A percentile compares a stretch with the other conserved stretches of the same genome.
Evolutionary conservation across 1,140 invertebrate genomes (phyloP).

Genomic region (Drosophila simulans): DNA sequence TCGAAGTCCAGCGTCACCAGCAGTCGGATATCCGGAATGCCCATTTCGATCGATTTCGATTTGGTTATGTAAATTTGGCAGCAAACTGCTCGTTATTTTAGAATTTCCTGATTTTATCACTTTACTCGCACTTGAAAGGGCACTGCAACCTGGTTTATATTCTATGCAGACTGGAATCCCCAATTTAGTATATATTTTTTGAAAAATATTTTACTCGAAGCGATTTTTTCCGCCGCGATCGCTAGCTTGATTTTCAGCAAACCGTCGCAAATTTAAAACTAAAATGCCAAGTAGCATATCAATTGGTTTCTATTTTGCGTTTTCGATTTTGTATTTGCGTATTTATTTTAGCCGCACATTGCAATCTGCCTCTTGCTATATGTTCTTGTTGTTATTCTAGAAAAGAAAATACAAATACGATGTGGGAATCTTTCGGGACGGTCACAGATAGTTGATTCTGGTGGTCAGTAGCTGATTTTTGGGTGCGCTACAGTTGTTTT

Average conservation of each 20-base stretch:
- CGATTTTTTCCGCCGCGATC: slow-evolving; percentile 18
- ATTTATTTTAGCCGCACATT: slow-evolving; percentile 68
- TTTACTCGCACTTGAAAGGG: not conserved
- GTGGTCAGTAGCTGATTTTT: not conserved
- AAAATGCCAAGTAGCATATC: slow-evolving; percentile 77
- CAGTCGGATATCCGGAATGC: slow-evolving; percentile 87
- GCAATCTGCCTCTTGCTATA: slow-evolving; percentile 40
- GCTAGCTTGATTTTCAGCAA: slow-evolving; percentile 67
- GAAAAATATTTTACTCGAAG: not conserved
- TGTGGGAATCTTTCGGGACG: not conserved
- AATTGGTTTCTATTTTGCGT: slow-evolving; percentile 81
- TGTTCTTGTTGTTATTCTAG: slow-evolving; percentile 51
- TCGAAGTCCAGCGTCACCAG: slow-evolving; percentile 93
- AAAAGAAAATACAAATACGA: slow-evolving; percentile 20
- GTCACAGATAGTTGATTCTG: slow-evolving; percentile 1
- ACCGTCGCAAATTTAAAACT: slow-evolving; percentile 71
- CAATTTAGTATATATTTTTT: not conserved
- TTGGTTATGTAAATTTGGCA: slow-evolving; percentile 29
- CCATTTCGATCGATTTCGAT: slow-evolving; percentile 84
- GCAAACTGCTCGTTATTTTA: slow-evolving; percentile 32
- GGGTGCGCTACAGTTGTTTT: slow-evolving; percentile 17
- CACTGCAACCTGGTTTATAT: not conserved
- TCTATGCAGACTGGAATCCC: not conserved
- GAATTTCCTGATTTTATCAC: slow-evolving; percentile 9
- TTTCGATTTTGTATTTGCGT: slow-evolving; percentile 78